Percentiles rank a stretch among this genome's conserved stretches.
Evolutionary conservation across 2,888 invertebrate species (phyloP).

Genomic region (Nomada fucata): DNA sequence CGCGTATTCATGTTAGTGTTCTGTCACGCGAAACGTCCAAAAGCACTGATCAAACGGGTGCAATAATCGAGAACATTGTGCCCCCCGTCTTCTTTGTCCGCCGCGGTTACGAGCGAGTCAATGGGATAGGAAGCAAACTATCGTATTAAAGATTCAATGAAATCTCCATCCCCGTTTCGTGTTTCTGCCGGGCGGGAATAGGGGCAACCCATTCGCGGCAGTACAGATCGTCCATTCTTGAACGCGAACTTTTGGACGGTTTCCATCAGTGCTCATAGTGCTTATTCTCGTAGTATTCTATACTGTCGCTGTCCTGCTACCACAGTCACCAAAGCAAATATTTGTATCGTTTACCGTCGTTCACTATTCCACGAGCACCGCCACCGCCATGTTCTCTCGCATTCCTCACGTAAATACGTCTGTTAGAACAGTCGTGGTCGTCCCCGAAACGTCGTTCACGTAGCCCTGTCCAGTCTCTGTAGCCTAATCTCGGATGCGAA

Average conservation of each 20-base stretch:
- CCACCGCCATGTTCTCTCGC: constrained; percentile 45
- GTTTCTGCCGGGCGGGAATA: too few relatives aligned
- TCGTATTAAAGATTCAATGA: not conserved
- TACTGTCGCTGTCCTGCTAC: constrained; percentile 50
- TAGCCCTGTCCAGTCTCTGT: constrained; percentile 38
- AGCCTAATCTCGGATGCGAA: constrained; percentile 54
- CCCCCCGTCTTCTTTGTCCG: not conserved
- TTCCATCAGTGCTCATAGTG: constrained; percentile 35
- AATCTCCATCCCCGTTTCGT: not conserved
- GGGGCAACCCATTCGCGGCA: too few relatives aligned
- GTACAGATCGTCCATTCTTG: not conserved
- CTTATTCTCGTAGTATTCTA: constrained; percentile 57
- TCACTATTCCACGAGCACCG: constrained; percentile 53
- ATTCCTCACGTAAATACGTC: constrained; percentile 54
- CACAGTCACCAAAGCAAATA: constrained; percentile 52
- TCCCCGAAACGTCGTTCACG: constrained; percentile 46
- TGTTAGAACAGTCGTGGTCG: constrained; percentile 62
- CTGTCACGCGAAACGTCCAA: constrained; percentile 33
- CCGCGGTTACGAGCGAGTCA: too few relatives aligned
- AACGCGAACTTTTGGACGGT: constrained; percentile 47
- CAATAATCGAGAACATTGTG: not conserved
- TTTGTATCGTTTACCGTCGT: constrained; percentile 42
- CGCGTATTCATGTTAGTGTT: constrained; percentile 6
- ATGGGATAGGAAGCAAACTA: not conserved
- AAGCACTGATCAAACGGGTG: constrained; percentile 2